These are phyloP conservation scores for Caenorhabditis virilis DNA, from an alignment of 2,888 invertebrate species.

Conservation along the genomic window DNA sequence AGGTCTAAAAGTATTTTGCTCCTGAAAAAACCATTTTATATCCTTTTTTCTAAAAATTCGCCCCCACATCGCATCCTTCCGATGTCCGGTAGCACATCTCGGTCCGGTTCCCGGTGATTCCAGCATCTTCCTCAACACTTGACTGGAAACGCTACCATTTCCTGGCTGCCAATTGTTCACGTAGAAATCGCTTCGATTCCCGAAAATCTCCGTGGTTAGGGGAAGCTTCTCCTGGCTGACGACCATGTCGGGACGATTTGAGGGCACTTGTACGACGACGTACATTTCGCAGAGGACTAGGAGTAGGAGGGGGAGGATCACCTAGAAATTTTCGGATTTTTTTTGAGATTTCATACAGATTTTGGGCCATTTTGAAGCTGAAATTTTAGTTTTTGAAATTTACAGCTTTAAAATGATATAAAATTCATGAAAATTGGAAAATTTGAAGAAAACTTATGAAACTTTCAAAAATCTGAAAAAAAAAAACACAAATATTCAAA, in stretches of 20 bases:
- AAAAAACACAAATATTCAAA: too few relatives aligned
- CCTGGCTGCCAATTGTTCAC: constrained; percentile 27
- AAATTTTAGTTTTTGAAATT: too few relatives aligned
- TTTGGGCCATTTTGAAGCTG: too few relatives aligned
- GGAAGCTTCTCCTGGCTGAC: constrained; percentile 47
- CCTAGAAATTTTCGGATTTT: constrained; percentile 20
- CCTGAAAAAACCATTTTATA: constrained; percentile 9
- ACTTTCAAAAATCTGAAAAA: too few relatives aligned
- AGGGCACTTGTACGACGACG: constrained; percentile 28
- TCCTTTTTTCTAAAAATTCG: constrained; percentile 2
- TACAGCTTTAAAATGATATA: too few relatives aligned
- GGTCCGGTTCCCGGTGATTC: constrained; percentile 32
- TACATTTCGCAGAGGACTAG: constrained; percentile 57
- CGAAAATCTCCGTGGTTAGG: constrained; percentile 47
- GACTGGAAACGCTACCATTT: constrained; percentile 3
- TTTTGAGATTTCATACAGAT: too few relatives aligned
- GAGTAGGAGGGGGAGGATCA: constrained; percentile 50
- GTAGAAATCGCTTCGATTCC: constrained; percentile 55
- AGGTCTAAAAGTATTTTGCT: constrained; percentile 6
- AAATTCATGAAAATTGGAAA: too few relatives aligned
- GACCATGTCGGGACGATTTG: constrained; percentile 29
- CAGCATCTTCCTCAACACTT: constrained; percentile 15
- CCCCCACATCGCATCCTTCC: constrained; percentile 6
- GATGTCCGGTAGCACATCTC: constrained; percentile 18
- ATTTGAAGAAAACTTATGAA: not conserved